Percentiles rank a stretch among this genome's conserved stretches.
Conservation (phyloP, 2,797 vertebrate species). For the Danionella dracula region DNA sequence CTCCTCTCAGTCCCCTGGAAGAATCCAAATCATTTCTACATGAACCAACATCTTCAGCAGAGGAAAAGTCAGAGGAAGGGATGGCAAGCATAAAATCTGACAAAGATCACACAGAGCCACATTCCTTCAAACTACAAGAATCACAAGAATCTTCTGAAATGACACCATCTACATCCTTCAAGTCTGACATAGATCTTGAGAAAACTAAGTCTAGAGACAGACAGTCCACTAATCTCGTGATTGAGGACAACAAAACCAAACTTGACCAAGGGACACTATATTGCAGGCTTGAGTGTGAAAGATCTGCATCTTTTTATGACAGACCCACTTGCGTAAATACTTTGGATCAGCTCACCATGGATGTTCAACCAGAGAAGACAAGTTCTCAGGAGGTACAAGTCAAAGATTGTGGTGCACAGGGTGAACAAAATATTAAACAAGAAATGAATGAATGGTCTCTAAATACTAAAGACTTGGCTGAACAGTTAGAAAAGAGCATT, state of each 20-base stretch:
- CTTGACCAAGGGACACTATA: slow-evolving; percentile 60
- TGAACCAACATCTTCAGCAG: slow-evolving; percentile 50
- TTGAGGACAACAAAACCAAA: slow-evolving; percentile 55
- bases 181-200: slow-evolving; percentile 72
- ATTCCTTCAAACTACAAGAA: slow-evolving; percentile 16
- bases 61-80: slow-evolving; percentile 58
- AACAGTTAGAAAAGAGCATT: slow-evolving; percentile 16
- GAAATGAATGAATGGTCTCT: slow-evolving; percentile 34
- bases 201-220: slow-evolving; percentile 61
- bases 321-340: slow-evolving; percentile 34
- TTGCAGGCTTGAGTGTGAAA: slow-evolving; percentile 67
- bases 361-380: slow-evolving; percentile 68
- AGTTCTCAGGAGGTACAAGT: slow-evolving; percentile 47
- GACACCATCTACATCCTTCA: slow-evolving; percentile 52
- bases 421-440: slow-evolving; percentile 45
- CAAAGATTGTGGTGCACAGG: slow-evolving; percentile 45
- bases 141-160: slow-evolving; percentile 8
- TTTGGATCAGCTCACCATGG: too few species aligned
- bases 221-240: slow-evolving; percentile 55
- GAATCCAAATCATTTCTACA: slow-evolving; percentile 62
- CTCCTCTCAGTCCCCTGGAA: slow-evolving; percentile 62
- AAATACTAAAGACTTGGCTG: slow-evolving; percentile 2
- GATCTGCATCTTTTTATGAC: slow-evolving; percentile 46
- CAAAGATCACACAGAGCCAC: slow-evolving; percentile 47
- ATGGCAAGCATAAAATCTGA: slow-evolving; percentile 62